These are phyloP conservation scores for Aphaenogaster floridana DNA, from an alignment of 1,140 invertebrate genomes.

Conservation along the genomic window DNA sequence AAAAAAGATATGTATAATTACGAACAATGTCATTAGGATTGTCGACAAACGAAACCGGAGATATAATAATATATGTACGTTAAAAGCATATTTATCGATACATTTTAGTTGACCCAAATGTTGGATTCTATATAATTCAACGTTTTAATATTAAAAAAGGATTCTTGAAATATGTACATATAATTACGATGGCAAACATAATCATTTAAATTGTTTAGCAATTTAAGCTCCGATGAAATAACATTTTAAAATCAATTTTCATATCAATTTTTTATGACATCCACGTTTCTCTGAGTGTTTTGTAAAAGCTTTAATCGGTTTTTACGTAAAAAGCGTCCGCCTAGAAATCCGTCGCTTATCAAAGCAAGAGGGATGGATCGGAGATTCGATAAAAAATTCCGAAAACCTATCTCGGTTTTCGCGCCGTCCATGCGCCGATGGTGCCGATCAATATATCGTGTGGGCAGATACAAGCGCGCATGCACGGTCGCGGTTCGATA, in stretches of 20 bases:
- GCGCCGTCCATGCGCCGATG: slow-evolving; percentile 29
- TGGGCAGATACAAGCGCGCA: slow-evolving; percentile 57
- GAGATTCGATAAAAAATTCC: slow-evolving; percentile 6
- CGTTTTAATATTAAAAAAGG: background rate
- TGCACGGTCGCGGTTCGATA: slow-evolving; percentile 68
- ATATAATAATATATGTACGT: background rate
- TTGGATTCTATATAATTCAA: background rate
- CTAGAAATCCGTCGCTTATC: background rate
- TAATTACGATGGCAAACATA: background rate
- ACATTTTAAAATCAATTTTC: background rate
- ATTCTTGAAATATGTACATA: background rate
- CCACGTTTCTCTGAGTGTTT: background rate
- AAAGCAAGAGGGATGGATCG: background rate
- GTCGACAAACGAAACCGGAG: background rate
- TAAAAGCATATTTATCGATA: background rate
- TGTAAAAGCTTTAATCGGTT: background rate
- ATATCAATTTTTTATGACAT: background rate
- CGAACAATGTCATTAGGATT: background rate
- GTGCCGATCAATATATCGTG: slow-evolving; percentile 68
- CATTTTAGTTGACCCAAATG: background rate
- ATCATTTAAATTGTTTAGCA: background rate
- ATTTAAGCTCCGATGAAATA: background rate
- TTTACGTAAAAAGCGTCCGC: background rate
- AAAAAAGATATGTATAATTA: background rate
- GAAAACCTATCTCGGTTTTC: slow-evolving; percentile 21